phyloP scores from a whole-genome alignment of 2,888 invertebrate genomes.

The Lepidocyrtinus sp. region DNA sequence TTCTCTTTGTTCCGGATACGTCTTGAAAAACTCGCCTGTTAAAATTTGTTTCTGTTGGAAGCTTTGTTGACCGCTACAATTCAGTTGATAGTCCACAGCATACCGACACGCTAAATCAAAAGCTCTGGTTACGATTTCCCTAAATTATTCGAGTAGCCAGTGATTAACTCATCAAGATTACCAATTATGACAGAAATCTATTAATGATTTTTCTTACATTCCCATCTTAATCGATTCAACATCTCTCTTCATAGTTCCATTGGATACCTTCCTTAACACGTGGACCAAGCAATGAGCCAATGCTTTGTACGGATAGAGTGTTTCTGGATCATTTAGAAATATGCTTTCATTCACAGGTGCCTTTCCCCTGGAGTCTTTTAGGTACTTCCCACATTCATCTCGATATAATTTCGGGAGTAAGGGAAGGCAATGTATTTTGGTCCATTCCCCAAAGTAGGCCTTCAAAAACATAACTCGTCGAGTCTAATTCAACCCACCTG shows the following conservation, averaged over 20 bases:
- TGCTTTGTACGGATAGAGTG: neutral
- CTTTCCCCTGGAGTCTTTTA: neutral
- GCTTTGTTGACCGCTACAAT: too few species aligned
- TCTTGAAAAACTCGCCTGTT: too few species aligned
- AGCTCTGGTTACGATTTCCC: too few species aligned
- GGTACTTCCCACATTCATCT: neutral
- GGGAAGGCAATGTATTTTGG: neutral
- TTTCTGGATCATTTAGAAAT: neutral
- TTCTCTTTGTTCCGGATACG: too few species aligned
- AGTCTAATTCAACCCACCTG: neutral
- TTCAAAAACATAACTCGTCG: neutral
- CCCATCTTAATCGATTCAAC: too few species aligned
- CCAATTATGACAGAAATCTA: too few species aligned
- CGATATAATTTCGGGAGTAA: neutral
- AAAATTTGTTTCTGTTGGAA: too few species aligned
- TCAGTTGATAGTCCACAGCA: too few species aligned
- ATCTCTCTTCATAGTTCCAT: neutral
- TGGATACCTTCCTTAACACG: neutral
- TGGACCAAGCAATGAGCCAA: neutral
- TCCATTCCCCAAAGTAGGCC: neutral
- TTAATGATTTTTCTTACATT: too few species aligned
- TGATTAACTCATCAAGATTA: too few species aligned
- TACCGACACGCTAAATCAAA: too few species aligned
- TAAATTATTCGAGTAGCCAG: too few species aligned
- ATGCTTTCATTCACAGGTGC: neutral